These are phyloP conservation scores for Megaptera novaeangliae DNA, from an alignment of 2,113 vertebrate species.

Conservation along the genomic window DNA sequence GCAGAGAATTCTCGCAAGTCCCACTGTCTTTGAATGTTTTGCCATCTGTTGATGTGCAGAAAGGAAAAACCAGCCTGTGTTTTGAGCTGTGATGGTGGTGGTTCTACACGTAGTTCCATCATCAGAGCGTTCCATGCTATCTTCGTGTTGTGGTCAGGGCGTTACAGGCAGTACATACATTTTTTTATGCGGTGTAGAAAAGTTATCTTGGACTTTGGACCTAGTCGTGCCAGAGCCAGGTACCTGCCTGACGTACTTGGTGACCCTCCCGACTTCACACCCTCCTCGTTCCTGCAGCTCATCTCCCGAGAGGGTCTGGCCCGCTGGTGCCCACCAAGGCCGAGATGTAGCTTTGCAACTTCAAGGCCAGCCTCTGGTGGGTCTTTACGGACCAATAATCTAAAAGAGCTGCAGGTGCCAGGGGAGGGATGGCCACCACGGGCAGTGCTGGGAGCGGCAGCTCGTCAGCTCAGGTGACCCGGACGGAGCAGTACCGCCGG, in stretches of 20 bases:
- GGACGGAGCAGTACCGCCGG: fast-evolving
- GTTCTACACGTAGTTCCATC: fast-evolving
- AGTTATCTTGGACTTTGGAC: fast-evolving
- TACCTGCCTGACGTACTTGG: not conserved
- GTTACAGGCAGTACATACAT: fast-evolving
- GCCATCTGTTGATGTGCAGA: too few species aligned
- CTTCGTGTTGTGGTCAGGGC: fast-evolving
- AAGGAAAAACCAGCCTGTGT: not conserved
- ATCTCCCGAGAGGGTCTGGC: fast-evolving
- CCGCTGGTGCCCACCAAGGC: too few species aligned
- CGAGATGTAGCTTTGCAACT: not conserved
- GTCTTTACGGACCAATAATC: fast-evolving
- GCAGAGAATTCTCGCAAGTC: not conserved
- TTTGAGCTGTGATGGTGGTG: not conserved
- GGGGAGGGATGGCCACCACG: fast-evolving
- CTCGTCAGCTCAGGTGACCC: fast-evolving
- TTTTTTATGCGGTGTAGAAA: fast-evolving
- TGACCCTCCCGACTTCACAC: not conserved
- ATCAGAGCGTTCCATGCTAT: fast-evolving
- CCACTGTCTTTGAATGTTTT: fast-evolving
- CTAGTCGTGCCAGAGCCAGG: fast-evolving
- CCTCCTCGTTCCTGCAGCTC: not conserved
- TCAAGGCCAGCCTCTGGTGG: not conserved
- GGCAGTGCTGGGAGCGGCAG: not conserved
- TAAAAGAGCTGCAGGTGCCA: fast-evolving